A percentile compares a stretch with the other conserved stretches of the same genome.
Conservation (phyloP, 2,888 invertebrate genomes). For the Cheilosia vulpina region DNA sequence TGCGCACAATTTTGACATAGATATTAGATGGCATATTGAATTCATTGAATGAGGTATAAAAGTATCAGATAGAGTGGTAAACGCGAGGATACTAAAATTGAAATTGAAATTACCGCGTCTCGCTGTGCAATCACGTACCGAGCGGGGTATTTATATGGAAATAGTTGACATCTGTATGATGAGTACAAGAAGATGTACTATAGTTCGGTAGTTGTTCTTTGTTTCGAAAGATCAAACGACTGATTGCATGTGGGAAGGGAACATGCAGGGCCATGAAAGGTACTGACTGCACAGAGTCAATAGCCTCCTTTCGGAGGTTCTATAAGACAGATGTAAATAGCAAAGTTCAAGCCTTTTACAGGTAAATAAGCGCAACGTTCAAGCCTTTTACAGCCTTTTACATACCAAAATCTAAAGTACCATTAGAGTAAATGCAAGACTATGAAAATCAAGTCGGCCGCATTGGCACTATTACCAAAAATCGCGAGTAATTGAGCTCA, state of each 20-base stretch:
- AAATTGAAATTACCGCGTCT: conserved; percentile 46
- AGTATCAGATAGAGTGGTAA: conserved; percentile 1
- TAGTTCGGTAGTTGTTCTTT: not conserved
- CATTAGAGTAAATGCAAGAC: not conserved
- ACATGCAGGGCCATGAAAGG: too few species aligned
- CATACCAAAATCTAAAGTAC: too few species aligned
- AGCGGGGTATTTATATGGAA: not conserved
- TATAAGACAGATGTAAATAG: too few species aligned
- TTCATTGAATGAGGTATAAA: conserved; percentile 51
- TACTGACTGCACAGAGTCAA: too few species aligned
- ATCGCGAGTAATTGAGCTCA: too few species aligned
- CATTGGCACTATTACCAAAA: too few species aligned
- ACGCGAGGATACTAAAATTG: conserved; percentile 28
- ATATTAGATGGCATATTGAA: conserved; percentile 71
- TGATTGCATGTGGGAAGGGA: too few species aligned
- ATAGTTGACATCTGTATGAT: not conserved
- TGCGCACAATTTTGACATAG: conserved; percentile 69
- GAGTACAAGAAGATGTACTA: not conserved
- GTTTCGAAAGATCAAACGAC: not conserved
- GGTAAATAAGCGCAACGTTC: too few species aligned
- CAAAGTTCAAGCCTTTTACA: too few species aligned
- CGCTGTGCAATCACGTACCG: conserved; percentile 26
- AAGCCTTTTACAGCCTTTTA: too few species aligned
- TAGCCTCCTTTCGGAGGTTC: too few species aligned
- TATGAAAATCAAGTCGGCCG: too few species aligned